Percentiles rank a stretch among this genome's conserved stretches.
Evolutionary conservation across 2,888 invertebrate species (phyloP).

Genomic region (Phalera bucephala): DNA sequence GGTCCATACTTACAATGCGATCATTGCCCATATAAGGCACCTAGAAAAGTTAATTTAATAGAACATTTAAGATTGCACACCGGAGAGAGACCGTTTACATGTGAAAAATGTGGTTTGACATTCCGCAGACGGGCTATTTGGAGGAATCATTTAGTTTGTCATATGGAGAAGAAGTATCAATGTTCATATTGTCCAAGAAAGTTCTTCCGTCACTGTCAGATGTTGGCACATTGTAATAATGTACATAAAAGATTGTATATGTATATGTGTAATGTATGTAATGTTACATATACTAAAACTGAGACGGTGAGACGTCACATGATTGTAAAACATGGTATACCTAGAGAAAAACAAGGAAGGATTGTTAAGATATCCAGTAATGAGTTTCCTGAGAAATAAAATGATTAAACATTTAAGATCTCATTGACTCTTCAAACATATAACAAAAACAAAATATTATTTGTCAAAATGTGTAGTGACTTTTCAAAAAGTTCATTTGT

Average conservation of each 20-base stretch:
- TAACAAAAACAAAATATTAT: no score
- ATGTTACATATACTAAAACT: constrained; percentile 58
- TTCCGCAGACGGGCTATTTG: constrained; percentile 64
- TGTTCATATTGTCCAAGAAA: constrained; percentile 62
- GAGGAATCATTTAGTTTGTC: constrained; percentile 66
- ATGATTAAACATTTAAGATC: no score
- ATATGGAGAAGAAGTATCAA: constrained; percentile 60
- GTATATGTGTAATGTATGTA: constrained; percentile 60
- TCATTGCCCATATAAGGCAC: constrained; percentile 61
- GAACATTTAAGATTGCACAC: constrained; percentile 69
- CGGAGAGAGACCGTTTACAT: constrained; percentile 68
- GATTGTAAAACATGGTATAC: constrained; percentile 60
- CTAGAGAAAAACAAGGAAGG: constrained; percentile 64
- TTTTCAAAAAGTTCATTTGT: no score
- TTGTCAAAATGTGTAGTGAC: no score
- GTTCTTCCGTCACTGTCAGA: constrained; percentile 49
- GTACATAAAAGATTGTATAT: constrained; percentile 62
- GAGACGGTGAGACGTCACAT: constrained; percentile 63
- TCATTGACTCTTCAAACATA: no score
- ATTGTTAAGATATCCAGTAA: constrained; percentile 46
- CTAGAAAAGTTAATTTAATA: constrained; percentile 48
- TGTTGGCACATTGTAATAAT: constrained; percentile 62
- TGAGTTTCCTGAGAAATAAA: background rate
- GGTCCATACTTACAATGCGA: constrained; percentile 59
- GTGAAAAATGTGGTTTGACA: constrained; percentile 69